Evolutionary conservation across 2,797 vertebrate species (phyloP).

Genomic region (Anabas testudineus): DNA sequence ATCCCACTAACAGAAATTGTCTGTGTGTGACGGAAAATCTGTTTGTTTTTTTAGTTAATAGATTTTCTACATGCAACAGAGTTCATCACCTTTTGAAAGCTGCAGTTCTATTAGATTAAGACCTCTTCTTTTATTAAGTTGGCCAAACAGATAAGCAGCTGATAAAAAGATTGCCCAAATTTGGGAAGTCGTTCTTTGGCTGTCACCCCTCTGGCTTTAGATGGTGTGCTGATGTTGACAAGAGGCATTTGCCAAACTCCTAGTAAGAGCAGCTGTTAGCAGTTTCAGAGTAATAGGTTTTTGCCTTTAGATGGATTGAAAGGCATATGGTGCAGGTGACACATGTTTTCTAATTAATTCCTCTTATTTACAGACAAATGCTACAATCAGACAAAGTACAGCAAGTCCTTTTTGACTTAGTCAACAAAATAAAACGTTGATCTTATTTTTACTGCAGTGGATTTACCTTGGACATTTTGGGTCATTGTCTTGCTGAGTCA

Average conservation of each 20-base stretch:
- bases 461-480: too few species aligned
- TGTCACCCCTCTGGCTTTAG: slow-evolving; percentile 39
- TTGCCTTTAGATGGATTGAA: slow-evolving; percentile 50
- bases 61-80: slow-evolving; percentile 8
- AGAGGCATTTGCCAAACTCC: slow-evolving; percentile 63
- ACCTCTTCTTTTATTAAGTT: slow-evolving; percentile 21
- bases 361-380: slow-evolving; percentile 37
- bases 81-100: slow-evolving; percentile 6
- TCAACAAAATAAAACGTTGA: not conserved
- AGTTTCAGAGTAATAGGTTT: slow-evolving; percentile 60
- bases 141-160: slow-evolving; percentile 38
- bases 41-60: slow-evolving; percentile 4
- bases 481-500: not conserved
- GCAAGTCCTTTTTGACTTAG: not conserved
- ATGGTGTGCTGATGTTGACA: slow-evolving; percentile 47
- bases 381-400: slow-evolving; percentile 1
- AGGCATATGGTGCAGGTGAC: slow-evolving; percentile 54
- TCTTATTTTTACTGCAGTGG: too few species aligned
- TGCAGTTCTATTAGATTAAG: slow-evolving; percentile 31
- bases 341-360: slow-evolving; percentile 55
- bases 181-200: slow-evolving; percentile 47
- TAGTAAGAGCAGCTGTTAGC: slow-evolving; percentile 72
- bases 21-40: slow-evolving; percentile 8
- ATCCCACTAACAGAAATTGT: not conserved
- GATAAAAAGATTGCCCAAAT: slow-evolving; percentile 38